These are phyloP conservation scores for Muscidifurax raptorellus DNA, from an alignment of 1,140 invertebrate species.

Conservation along the genomic window DNA sequence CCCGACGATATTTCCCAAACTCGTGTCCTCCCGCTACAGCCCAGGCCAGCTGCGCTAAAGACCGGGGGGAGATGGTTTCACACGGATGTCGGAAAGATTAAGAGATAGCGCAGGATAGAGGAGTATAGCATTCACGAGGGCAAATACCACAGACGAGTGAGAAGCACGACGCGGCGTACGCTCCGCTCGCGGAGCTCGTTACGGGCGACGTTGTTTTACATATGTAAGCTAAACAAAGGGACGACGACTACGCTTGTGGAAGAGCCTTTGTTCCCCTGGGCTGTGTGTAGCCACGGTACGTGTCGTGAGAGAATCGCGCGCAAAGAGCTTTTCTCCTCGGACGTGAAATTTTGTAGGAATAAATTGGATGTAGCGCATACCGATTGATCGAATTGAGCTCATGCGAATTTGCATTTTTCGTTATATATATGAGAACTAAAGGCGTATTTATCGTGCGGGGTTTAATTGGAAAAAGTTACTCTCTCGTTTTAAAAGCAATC, in stretches of 20 bases:
- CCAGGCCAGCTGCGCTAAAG: background rate
- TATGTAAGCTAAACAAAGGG: constrained; percentile 33
- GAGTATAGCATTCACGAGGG: background rate
- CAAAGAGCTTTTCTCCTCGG: background rate
- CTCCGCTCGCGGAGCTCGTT: constrained; percentile 32
- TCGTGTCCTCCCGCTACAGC: no score
- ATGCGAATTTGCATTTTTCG: no score
- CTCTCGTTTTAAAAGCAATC: no score
- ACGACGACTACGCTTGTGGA: background rate
- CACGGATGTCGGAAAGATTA: constrained; percentile 22
- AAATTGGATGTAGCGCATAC: background rate
- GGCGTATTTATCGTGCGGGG: no score
- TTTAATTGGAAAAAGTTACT: no score
- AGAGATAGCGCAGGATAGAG: background rate
- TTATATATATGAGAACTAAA: no score
- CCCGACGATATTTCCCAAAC: no score
- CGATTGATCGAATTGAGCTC: no score
- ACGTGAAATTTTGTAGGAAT: background rate
- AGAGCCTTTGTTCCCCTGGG: background rate
- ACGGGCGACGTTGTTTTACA: constrained; percentile 34
- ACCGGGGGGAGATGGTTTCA: background rate
- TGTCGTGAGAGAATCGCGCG: background rate
- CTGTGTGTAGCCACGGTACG: background rate
- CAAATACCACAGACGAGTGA: constrained; percentile 38
- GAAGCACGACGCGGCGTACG: background rate